These are phyloP conservation scores for Passerculus sandwichensis DNA, from an alignment of 2,797 vertebrate species.

Conservation along the genomic window DNA sequence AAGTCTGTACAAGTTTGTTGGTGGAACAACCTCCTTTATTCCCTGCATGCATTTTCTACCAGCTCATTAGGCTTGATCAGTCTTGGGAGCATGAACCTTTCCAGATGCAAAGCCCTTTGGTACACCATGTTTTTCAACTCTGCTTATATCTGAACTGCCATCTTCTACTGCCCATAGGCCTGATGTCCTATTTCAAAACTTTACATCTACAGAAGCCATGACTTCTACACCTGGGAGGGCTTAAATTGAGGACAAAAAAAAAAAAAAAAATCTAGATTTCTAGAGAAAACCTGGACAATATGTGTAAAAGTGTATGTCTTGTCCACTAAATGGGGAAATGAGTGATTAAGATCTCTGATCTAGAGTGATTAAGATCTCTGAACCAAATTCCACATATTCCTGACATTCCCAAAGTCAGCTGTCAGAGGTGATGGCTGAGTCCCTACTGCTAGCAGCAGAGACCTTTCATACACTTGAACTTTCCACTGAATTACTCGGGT, in stretches of 20 bases:
- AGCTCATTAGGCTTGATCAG: not conserved
- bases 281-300: not conserved
- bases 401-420: not conserved
- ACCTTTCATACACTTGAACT: slow-evolving; percentile 12
- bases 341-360: not conserved
- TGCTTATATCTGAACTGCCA: not conserved
- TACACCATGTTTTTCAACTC: not conserved
- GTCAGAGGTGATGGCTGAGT: not conserved
- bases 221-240: not conserved
- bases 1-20: not conserved
- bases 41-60: not conserved
- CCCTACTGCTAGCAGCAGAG: not conserved
- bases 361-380: rapidly evolving
- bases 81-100: not conserved
- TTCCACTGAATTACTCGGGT: not conserved
- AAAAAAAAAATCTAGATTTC: rapidly evolving
- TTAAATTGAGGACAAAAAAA: not conserved
- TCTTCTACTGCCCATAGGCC: not conserved
- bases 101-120: not conserved
- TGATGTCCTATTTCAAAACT: not conserved
- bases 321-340: not conserved
- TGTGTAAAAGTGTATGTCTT: not conserved
- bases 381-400: slow-evolving; percentile 6
- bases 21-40: not conserved
- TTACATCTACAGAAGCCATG: rapidly evolving